Base-by-base conservation (phyloP, 2,797 vertebrate genomes). In the Sebastes diploproa region DNA sequence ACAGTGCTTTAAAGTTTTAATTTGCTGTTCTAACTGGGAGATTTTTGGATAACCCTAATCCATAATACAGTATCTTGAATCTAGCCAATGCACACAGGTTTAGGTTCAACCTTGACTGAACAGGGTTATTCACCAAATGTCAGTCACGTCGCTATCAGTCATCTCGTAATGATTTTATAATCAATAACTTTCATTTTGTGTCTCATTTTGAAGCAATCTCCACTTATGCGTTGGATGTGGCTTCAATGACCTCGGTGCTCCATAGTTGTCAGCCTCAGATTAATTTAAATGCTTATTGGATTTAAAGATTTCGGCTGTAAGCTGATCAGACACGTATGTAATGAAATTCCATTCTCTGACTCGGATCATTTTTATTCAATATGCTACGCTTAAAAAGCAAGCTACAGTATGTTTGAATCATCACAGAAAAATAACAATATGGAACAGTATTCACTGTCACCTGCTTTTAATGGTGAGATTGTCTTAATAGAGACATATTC, bases 261-360 rank as follows among this genome's bases (percentile, higher is more conserved):
- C 12, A 23, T 1, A 7, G 25, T 75, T 64, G 34, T 78, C 54
- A 58, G n/a, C 11, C 16, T 34, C 38, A 73, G 11, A 85, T 87
- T 65, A 10, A 46, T 86, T 80, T 12, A 61, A 74, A 84, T 38
- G 38, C 50, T 81, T 72, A 85, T 59, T 69, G 72, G 66, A 85
- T 87, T 84, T 67, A 73, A 82, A 70, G 8, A 80, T 75, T 76
- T 64, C 29, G 25, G 25, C 36, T 65, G 32, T 77, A 78, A 78
- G 32, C 60, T 81, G 78, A 75, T 81, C 70, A 79, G 59, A 78
- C 52, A 56, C 6, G 2, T 38, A 54, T 59, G 10, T 60, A 78
- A 62, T 68, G n/a, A 65, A 75, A 74, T 81, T 36, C 2, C 1
- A 22, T 71, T 77, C n/a, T 75, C 20, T 0, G 2, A 27, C n/a